These are phyloP conservation scores for Zingel zingel DNA, from an alignment of 2,113 vertebrate genomes.

Conservation along the genomic window DNA sequence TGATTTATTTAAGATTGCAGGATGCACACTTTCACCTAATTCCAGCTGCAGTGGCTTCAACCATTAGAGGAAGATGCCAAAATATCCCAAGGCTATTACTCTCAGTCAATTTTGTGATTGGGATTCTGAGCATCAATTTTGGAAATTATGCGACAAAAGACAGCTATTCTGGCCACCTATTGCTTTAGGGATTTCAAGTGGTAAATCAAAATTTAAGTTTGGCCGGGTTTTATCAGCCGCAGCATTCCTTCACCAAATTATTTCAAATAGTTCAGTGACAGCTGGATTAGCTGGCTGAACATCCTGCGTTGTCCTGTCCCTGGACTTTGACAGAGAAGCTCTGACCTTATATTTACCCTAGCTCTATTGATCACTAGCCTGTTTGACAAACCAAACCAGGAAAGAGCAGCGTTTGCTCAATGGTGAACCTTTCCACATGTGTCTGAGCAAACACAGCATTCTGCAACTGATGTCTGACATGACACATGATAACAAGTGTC, in stretches of 20 bases:
- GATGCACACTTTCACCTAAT: slow-evolving; percentile 12
- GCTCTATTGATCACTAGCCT: slow-evolving; percentile 69
- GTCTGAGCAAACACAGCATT: slow-evolving; percentile 72
- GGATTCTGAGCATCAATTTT: background rate
- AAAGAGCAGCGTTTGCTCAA: slow-evolving; percentile 74
- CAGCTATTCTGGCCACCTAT: background rate
- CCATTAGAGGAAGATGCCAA: background rate
- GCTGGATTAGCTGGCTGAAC: slow-evolving; percentile 66
- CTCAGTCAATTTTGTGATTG: background rate
- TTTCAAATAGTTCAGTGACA: slow-evolving; percentile 60
- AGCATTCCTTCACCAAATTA: slow-evolving; percentile 73
- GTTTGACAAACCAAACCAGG: slow-evolving; percentile 65
- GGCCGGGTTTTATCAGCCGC: slow-evolving; percentile 11
- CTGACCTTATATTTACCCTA: slow-evolving; percentile 63
- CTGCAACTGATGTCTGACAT: slow-evolving; percentile 78
- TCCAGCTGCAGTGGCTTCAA: slow-evolving; percentile 1
- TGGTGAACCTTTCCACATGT: slow-evolving; percentile 70
- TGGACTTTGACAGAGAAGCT: slow-evolving; percentile 78
- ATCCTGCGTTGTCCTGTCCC: slow-evolving; percentile 64
- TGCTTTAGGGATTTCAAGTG: background rate
- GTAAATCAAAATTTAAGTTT: slow-evolving; percentile 11
- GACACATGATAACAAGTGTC: slow-evolving; percentile 73
- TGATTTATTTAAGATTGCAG: background rate
- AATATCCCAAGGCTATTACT: background rate
- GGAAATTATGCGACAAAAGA: slow-evolving; percentile 14